These are phyloP conservation scores for Macrosiphum euphorbiae DNA, from an alignment of 2,888 invertebrate species.

Conservation along the genomic window DNA sequence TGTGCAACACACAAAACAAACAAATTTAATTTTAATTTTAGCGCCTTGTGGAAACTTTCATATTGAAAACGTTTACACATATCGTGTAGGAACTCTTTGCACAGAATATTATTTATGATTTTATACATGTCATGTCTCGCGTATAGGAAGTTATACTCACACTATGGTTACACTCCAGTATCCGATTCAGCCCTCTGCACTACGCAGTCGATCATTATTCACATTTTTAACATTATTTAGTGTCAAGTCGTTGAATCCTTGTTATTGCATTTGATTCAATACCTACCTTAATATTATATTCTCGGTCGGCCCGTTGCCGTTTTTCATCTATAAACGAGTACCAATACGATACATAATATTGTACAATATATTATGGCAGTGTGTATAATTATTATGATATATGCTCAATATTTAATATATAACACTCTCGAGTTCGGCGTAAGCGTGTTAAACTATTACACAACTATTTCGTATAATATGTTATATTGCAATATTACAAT, in stretches of 20 bases:
- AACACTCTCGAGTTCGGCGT: background rate
- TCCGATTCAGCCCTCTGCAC: background rate
- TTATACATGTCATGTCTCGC: background rate
- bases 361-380: no score
- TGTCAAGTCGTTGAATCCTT: background rate
- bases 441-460: background rate
- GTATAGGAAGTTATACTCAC: background rate
- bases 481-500: background rate
- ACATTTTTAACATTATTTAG: background rate
- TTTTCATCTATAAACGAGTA: background rate
- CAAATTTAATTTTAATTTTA: background rate
- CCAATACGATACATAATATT: background rate
- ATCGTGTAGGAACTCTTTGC: background rate
- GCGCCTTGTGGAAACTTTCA: background rate
- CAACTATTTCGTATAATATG: background rate
- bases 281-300: background rate
- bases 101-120: background rate
- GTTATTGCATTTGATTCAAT: background rate
- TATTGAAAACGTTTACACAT: background rate
- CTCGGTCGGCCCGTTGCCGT: background rate
- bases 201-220: background rate
- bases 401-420: background rate
- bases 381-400: background rate
- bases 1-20: background rate
- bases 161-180: background rate